Evolutionary conservation across 2,113 vertebrate species (phyloP).

Genomic region (Micromys minutus): DNA sequence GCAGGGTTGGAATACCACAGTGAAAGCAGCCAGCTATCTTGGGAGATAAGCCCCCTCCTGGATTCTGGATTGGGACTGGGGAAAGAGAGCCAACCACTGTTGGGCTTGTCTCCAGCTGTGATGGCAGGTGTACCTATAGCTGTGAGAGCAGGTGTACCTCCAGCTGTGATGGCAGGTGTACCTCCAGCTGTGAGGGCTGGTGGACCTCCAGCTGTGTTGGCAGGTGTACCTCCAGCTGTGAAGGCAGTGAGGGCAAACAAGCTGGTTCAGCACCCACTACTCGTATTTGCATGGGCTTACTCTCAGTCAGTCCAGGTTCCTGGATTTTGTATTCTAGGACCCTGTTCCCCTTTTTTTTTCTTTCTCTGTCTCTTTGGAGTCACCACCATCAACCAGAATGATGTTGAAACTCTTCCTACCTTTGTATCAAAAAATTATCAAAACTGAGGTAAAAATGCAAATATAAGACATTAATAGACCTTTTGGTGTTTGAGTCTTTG

Average conservation of each 20-base stretch:
- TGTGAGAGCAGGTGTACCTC: too few species aligned
- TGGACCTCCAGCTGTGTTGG: background rate
- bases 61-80: background rate
- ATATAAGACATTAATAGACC: background rate
- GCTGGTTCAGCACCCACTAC: fast-evolving
- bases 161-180: too few species aligned
- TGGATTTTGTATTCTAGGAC: background rate
- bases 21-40: background rate
- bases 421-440: background rate
- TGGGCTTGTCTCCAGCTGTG: background rate
- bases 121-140: too few species aligned
- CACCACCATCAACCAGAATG: background rate
- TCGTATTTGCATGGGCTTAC: background rate
- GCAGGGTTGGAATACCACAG: background rate
- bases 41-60: background rate
- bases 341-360: background rate
- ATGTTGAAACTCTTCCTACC: background rate
- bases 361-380: background rate
- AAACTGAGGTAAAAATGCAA: background rate
- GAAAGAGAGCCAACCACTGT: background rate
- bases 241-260: background rate
- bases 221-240: too few species aligned
- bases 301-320: background rate
- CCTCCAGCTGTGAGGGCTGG: too few species aligned
- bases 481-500: background rate